Evolutionary conservation across 2,888 invertebrate genomes (phyloP), one percentile per base, ranked within the genome.

Genomic region (Scaeva pyrastri): DNA sequence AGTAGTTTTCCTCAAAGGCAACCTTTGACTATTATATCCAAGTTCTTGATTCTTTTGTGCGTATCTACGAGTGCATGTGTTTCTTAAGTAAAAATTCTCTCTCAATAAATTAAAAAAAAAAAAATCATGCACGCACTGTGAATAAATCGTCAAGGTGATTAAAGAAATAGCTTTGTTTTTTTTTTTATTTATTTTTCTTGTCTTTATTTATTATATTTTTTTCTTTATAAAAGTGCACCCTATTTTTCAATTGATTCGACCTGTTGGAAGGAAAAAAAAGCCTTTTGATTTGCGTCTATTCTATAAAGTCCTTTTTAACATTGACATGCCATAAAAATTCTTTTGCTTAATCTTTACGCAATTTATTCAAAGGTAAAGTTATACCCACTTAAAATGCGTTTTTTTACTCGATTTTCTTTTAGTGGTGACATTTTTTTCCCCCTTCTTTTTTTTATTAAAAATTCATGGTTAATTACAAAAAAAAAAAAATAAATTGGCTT

Each of bases 381-480:
- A 7, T n/a, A 3, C 12, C 1, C 21, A 48, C 68, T 73, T 36
- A 78, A 73, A 48, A 78, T 73, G 62, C 62, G 12, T 23, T 21
- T 52, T 60, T 73, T 43, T 31, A 8, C 31, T 31, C 1, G 8
- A 7, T n/a, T 48, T 48, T 8, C 19, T 19, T 21, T 50, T 19
- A 0, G 8, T 16, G 1, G 2, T 45, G 45, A 45, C 10, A 19
- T 48, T 41, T 72, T 45, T 55, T n/a, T 45, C 62, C n/a, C n/a
- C n/a, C n/a, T n/a, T n/a, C n/a, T 8, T 31, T 31, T 31, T 75
- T 76, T 39, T 43, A 81, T 81, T 50, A 77, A 81, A 81, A 86
- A 81, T 81, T 70, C 73, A 86, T 74, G 81, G 81, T 39, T 84
- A 86, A 86, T 86, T 86, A 58, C 68, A 23, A 68, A 58, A 48